A percentile compares a stretch with the other conserved stretches of the same genome.
These are phyloP conservation scores for Buceros bicornis DNA, from an alignment of 2,797 vertebrate species.

Conservation along the genomic window DNA sequence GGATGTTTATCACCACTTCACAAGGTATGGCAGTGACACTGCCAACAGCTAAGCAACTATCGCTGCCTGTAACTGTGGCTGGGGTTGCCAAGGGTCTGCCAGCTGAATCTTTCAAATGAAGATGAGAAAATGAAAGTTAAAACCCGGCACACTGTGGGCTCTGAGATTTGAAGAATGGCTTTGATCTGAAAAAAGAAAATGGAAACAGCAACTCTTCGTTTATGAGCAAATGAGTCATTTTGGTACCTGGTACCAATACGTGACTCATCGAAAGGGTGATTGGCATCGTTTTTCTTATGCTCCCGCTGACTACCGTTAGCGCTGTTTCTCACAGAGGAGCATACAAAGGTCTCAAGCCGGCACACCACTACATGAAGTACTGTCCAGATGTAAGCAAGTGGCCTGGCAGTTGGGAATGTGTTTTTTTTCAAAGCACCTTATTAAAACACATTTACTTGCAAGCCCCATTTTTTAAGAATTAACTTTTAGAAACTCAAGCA, in stretches of 20 bases:
- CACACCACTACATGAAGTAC: not conserved
- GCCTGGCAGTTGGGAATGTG: not conserved
- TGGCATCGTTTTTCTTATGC: not conserved
- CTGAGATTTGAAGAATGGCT: not conserved
- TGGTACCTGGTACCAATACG: not conserved
- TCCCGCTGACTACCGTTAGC: not conserved
- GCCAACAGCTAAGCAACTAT: not conserved
- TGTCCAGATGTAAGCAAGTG: not conserved
- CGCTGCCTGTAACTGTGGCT: not conserved
- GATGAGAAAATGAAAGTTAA: not conserved
- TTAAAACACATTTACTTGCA: not conserved
- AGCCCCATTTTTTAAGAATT: not conserved
- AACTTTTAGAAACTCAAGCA: not conserved
- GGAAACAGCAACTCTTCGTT: not conserved
- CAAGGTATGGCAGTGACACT: not conserved
- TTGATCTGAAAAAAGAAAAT: not conserved
- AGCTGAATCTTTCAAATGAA: not conserved
- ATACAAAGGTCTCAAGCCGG: not conserved
- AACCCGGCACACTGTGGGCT: not conserved
- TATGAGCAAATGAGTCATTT: not conserved
- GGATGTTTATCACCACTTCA: constrained; percentile 37
- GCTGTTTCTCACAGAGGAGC: not conserved
- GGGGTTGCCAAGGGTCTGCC: not conserved
- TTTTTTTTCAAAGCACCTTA: not conserved
- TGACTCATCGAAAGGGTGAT: not conserved